Evolutionary conservation across 2,888 invertebrate species (phyloP), one percentile per base, ranked within the genome.

Genomic region (Aphodius sticticus): DNA sequence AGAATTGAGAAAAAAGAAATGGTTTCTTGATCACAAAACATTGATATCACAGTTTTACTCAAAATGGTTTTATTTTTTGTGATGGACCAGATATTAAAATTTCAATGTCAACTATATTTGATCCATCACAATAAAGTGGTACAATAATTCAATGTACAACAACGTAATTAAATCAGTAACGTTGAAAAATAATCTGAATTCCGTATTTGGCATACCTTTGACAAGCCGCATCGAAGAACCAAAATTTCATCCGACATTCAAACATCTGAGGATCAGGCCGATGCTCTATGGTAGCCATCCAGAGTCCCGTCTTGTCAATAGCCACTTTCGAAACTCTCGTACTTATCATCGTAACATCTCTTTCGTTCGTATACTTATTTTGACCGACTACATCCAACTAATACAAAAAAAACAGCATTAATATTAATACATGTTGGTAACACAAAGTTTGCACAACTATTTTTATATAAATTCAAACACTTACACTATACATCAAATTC

Each of bases 171-270:
- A 76, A 14, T 76, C 76, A 14, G 14, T 5, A 16, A 76, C 5
- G 2, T 37, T 12, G 38, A 37, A 14, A 16, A 76, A 74, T 16
- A 70, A 79, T 75, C 80, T 76, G 36, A 69, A 38, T 69, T 75
- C 7, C 1, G 9, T 69, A 53, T 35, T 35, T 77, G 26, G 16
- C 5, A 71, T 90, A 94, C 93, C 88, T 91, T 88, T 95, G 94
- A 76, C 90, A 88, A 70, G 90, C 88, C 1, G 88, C 86, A 83
- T 92, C 88, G 84, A 92, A 95, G 79, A 89, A 85, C 96, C 96
- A 96, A 88, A 96, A 96, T 86, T 96, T 96, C 0, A 96, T 89
- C 78, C 93, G 90, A 5, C 93, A 88, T 88, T 96, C 95, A 6
- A 91, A 90, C 80, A 91, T 91, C 71, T 91, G 87, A 36, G 90